phyloP scores from a whole-genome alignment of 2,113 vertebrate genomes.

The crab-eating macaque (Macaca fascicularis) region DNA sequence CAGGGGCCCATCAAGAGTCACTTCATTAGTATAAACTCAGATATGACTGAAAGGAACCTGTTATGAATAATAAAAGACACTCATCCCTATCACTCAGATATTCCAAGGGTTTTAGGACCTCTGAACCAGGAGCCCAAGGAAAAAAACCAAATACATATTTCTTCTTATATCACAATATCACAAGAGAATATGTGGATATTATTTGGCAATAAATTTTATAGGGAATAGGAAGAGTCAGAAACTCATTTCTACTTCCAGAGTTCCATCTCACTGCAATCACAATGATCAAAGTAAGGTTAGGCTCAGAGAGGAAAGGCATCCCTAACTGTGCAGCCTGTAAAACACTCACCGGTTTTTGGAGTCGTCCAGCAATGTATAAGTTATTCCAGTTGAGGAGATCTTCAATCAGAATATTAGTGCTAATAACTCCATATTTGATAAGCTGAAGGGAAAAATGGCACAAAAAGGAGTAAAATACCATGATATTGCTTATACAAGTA shows the following conservation, averaged over 20 bases:
- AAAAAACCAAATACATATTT: background rate
- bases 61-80: background rate
- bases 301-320: background rate
- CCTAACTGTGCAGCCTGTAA: background rate
- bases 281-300: background rate
- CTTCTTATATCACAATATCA: background rate
- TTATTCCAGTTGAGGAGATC: conserved; percentile 96
- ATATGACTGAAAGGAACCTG: background rate
- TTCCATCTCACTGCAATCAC: background rate
- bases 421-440: conserved; percentile 97
- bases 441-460: conserved; percentile 82
- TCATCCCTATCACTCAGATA: background rate
- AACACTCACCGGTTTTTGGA: conserved; percentile 94
- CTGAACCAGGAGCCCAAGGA: background rate
- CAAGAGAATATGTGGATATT: background rate
- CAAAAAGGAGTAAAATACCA: background rate
- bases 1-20: background rate
- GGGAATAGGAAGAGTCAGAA: background rate
- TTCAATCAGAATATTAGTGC: conserved; percentile 90
- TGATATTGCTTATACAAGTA: background rate
- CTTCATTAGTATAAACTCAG: background rate
- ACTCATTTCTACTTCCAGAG: background rate
- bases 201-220: background rate
- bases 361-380: conserved; percentile 94
- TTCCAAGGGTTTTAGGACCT: background rate